phyloP scores from a whole-genome alignment of 1,140 invertebrate genomes.

The Oryzaephilus surinamensis region DNA sequence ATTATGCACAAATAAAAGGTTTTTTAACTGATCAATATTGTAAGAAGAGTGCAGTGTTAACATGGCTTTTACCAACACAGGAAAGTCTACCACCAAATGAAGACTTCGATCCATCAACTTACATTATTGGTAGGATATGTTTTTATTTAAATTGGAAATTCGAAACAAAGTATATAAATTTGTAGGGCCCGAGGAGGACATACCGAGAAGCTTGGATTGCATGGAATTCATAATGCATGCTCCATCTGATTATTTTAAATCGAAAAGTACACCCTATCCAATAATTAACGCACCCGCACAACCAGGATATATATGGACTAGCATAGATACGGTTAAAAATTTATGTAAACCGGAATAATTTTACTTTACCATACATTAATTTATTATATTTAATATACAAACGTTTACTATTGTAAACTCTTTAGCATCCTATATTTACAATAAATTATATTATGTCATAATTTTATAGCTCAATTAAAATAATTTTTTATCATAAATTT shows the following conservation, averaged over 20 bases:
- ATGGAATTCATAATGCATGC: slow-evolving; percentile 91
- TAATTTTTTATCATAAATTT: too few relatives aligned
- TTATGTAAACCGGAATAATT: too few relatives aligned
- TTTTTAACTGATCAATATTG: slow-evolving; percentile 86
- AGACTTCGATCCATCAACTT: slow-evolving; percentile 82
- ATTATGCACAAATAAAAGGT: slow-evolving; percentile 83
- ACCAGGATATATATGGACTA: slow-evolving; percentile 59
- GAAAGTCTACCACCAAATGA: slow-evolving; percentile 65
- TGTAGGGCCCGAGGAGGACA: slow-evolving; percentile 79
- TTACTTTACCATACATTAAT: too few relatives aligned
- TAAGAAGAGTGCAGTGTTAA: slow-evolving; percentile 87
- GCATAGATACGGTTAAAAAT: slow-evolving; percentile 12
- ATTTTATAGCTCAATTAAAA: too few relatives aligned
- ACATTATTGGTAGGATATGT: slow-evolving; percentile 66
- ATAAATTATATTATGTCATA: too few relatives aligned
- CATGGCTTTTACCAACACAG: slow-evolving; percentile 81
- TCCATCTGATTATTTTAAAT: slow-evolving; percentile 81
- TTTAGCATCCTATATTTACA: too few relatives aligned
- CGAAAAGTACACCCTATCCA: slow-evolving; percentile 67
- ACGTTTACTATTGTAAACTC: too few relatives aligned
- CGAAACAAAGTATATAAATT: background rate
- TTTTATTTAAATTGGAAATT: background rate
- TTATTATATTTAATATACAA: too few relatives aligned
- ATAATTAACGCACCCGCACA: slow-evolving; percentile 40
- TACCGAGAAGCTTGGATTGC: slow-evolving; percentile 73